phyloP scores from a whole-genome alignment of 2,797 vertebrate species.

The Oryzias dopingdopingensis region DNA sequence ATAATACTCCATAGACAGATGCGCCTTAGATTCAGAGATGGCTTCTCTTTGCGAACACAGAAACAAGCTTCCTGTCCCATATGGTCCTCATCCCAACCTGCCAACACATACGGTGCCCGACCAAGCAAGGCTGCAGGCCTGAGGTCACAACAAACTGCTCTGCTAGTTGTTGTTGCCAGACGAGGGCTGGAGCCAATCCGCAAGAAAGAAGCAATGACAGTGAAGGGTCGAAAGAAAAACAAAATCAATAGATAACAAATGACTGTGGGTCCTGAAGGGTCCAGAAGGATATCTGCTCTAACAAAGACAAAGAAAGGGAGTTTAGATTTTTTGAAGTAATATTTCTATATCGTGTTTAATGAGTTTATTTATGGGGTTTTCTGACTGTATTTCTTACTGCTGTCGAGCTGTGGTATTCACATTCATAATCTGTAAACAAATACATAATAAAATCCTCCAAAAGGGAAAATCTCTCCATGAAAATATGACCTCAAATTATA shows the following conservation, averaged over 20 bases:
- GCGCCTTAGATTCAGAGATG: conserved; percentile 36
- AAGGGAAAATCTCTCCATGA: no score
- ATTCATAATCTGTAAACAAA: no score
- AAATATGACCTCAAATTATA: no score
- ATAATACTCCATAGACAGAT: conserved; percentile 36
- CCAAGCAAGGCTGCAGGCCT: conserved; percentile 48
- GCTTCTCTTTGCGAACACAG: conserved; percentile 34
- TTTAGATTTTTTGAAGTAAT: no score
- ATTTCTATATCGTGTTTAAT: no score
- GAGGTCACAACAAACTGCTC: conserved; percentile 65
- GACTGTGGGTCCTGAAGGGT: neutral
- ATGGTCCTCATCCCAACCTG: conserved; percentile 51
- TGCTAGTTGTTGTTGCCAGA: conserved; percentile 48
- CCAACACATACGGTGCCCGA: conserved; percentile 59
- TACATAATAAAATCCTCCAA: no score
- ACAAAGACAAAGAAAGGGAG: no score
- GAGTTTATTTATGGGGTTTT: no score
- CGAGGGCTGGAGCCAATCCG: conserved; percentile 37
- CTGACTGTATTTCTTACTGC: no score
- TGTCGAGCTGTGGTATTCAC: no score
- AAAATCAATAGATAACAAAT: neutral
- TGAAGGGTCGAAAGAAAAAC: neutral
- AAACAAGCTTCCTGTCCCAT: conserved; percentile 63
- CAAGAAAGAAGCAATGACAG: conserved; percentile 3
- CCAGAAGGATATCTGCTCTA: no score